Percentiles rank a stretch among this genome's conserved stretches.
These are phyloP conservation scores for Phania funesta DNA, from an alignment of 2,888 invertebrate genomes.

Conservation along the genomic window DNA sequence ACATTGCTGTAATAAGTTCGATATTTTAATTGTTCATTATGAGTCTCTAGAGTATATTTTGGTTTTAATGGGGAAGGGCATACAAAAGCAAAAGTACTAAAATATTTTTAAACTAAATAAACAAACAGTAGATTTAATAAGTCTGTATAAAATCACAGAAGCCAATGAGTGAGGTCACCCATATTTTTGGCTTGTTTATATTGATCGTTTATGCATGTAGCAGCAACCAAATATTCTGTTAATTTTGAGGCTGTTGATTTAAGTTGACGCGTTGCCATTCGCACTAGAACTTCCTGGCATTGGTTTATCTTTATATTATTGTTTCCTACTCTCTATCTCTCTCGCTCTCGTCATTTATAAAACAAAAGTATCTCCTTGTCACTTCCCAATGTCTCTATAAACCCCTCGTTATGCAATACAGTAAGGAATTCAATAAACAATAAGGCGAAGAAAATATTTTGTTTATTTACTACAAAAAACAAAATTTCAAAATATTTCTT, in stretches of 20 bases:
- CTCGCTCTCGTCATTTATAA: neutral
- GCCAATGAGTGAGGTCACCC: constrained; percentile 65
- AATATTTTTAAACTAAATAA: constrained; percentile 61
- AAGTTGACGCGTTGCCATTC: constrained; percentile 37
- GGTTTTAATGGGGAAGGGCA: neutral
- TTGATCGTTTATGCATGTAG: neutral
- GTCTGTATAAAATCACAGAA: constrained; percentile 55
- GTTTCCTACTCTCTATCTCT: neutral
- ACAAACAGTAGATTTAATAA: constrained; percentile 61
- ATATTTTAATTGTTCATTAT: constrained; percentile 19
- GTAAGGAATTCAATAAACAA: neutral
- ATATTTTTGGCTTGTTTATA: neutral
- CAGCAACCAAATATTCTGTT: constrained; percentile 6
- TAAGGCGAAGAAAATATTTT: neutral
- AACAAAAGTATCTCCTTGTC: constrained; percentile 8
- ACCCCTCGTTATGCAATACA: neutral
- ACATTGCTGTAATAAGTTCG: neutral
- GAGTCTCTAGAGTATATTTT: constrained; percentile 51
- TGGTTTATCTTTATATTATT: too few relatives aligned
- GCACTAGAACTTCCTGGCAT: neutral
- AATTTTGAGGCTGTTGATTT: constrained; percentile 1
- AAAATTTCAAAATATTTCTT: neutral
- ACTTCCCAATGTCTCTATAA: constrained; percentile 7
- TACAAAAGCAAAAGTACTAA: constrained; percentile 28
- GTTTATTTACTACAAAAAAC: constrained; percentile 14